phyloP scores from a whole-genome alignment of 2,113 vertebrate genomes.

The Choloepus hoffmanni region DNA sequence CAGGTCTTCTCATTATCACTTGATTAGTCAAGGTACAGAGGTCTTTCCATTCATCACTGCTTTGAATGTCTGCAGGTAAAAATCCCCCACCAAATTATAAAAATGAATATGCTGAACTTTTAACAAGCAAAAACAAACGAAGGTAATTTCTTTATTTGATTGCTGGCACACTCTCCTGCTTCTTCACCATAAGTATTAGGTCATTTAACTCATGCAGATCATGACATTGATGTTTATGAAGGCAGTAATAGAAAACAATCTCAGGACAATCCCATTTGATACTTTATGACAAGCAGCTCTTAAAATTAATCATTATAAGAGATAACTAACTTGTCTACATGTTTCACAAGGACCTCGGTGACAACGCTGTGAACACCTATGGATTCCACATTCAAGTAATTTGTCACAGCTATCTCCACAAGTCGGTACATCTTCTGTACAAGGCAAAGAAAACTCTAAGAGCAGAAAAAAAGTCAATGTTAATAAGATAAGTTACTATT shows the following conservation, averaged over 20 bases:
- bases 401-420: constrained; percentile 98
- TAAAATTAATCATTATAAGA: constrained; percentile 14
- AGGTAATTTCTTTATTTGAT: constrained; percentile 1
- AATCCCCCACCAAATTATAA: not conserved
- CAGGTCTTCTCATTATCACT: not conserved
- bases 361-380: constrained; percentile 97
- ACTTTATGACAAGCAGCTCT: not conserved
- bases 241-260: constrained; percentile 16
- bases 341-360: constrained; percentile 96
- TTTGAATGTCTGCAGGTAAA: constrained; percentile 35
- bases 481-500: constrained; percentile 22
- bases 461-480: constrained; percentile 56
- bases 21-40: too few species aligned
- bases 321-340: constrained; percentile 93
- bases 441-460: constrained; percentile 93
- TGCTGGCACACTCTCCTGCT: not conserved
- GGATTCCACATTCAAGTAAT: constrained; percentile 93
- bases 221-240: not conserved
- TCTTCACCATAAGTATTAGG: not conserved
- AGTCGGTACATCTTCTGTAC: constrained; percentile 95
- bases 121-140: constrained; percentile 28
- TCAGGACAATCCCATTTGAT: not conserved
- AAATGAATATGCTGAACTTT: constrained; percentile 41
- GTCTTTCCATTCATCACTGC: not conserved
- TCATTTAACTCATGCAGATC: not conserved